Base-by-base conservation (phyloP, 2,888 invertebrate species). In the Fabriciana adippe region DNA sequence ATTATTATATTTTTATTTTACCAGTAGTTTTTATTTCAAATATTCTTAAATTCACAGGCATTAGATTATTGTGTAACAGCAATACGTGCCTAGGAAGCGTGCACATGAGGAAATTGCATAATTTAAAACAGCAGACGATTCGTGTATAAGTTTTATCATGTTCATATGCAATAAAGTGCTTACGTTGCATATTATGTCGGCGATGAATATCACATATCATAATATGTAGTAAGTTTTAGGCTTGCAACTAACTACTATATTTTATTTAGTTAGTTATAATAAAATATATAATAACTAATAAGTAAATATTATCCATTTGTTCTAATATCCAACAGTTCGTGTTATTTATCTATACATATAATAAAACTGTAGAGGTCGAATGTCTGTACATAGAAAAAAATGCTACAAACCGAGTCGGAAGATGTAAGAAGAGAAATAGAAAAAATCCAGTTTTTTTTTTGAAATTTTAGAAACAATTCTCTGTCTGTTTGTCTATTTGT, bases 41-140 rank as follows among this genome's bases (percentile, higher is more conserved):
- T n/a, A 48, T 47, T 59, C 59, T 31, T 48, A 48, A 59, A 47
- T 59, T 59, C 16, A 11, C 16, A n/a, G 16, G 26, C 50, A 60
- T 60, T 61, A 66, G 8, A 41, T 41, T 41, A 60, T 55, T 66
- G 60, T 66, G 60, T 55, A 66, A 66, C 66, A 66, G 54, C 59
- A 50, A 47, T 66, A 66, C 66, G 60, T 55, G 60, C 51, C 35
- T 55, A 66, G 66, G 66, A 66, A 61, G 67, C 67, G 48, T 55
- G 56, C 48, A 62, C 55, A 41, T 53, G 68, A 63, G 68, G 68
- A 63, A 56, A 68, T 71, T 71, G 68, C 68, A 66, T 71, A 71
- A 71, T 68, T 63, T 64, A 56, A 71, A 66, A 68, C 60, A 66
- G 68, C 71, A 66, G 68, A 68, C 71, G 63, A 64, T 59, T 51